A percentile compares a stretch with the other conserved stretches of the same genome.
Conservation (phyloP, 2,888 invertebrate species). For the Drosophila paramelanica region DNA sequence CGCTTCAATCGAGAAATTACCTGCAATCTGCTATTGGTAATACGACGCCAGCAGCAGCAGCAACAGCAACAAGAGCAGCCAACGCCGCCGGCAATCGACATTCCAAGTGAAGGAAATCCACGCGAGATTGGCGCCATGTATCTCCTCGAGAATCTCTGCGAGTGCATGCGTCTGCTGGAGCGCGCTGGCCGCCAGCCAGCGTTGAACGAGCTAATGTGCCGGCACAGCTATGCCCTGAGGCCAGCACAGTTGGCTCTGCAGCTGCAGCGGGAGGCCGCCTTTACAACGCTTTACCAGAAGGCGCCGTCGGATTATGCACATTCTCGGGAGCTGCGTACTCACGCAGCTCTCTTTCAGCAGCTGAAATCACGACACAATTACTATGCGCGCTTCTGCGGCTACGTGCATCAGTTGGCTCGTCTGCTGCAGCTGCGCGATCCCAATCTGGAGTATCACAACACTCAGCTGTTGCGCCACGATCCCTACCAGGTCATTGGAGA, state of each 20-base stretch:
- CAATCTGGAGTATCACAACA: slow-evolving; percentile 75
- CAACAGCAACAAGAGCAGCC: slow-evolving; percentile 26
- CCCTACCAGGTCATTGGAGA: slow-evolving; percentile 88
- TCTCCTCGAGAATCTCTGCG: slow-evolving; percentile 79
- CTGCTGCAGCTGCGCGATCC: slow-evolving; percentile 83
- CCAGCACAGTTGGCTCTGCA: slow-evolving; percentile 71
- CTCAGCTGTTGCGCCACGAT: slow-evolving; percentile 79
- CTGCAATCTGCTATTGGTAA: slow-evolving; percentile 80
- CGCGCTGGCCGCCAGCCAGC: slow-evolving; percentile 57
- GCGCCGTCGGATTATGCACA: slow-evolving; percentile 62
- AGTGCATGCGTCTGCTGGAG: slow-evolving; percentile 80
- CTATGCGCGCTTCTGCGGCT: slow-evolving; percentile 80
- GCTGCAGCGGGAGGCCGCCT: slow-evolving; percentile 77
- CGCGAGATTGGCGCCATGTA: slow-evolving; percentile 79
- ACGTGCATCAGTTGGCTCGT: slow-evolving; percentile 81
- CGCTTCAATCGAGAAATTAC: slow-evolving; percentile 83
- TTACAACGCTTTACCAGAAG: slow-evolving; percentile 70
- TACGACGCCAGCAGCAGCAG: slow-evolving; percentile 78
- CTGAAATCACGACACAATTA: slow-evolving; percentile 82
- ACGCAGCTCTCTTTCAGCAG: slow-evolving; percentile 79
- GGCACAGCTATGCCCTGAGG: slow-evolving; percentile 74
- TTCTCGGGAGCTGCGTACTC: slow-evolving; percentile 77
- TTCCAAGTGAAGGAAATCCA: slow-evolving; percentile 39
- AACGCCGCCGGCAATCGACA: background rate
- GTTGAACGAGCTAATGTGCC: slow-evolving; percentile 73